A percentile compares a stretch with the other conserved stretches of the same genome.
phyloP scores from a whole-genome alignment of 2,888 invertebrate genomes.

The Panopea generosa region DNA sequence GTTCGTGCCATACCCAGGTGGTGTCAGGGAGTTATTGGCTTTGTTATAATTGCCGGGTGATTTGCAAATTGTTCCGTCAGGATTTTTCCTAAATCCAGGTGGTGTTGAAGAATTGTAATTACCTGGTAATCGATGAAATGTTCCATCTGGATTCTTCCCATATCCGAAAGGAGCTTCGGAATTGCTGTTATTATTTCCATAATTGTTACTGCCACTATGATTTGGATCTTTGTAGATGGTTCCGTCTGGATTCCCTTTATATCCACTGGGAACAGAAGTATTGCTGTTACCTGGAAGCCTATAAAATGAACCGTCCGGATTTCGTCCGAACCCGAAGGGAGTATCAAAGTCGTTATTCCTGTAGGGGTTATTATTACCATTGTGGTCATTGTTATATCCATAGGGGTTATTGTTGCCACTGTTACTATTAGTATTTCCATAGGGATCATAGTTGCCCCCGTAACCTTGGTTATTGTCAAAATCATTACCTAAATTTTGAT shows the following conservation, averaged over 20 bases:
- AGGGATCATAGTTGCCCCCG: too few species aligned
- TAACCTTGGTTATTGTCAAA: too few species aligned
- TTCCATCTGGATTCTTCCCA: constrained; percentile 25
- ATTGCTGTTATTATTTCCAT: too few species aligned
- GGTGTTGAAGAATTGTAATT: constrained; percentile 7
- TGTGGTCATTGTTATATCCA: background rate
- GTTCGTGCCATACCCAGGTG: constrained; percentile 23
- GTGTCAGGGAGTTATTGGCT: background rate
- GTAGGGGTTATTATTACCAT: too few species aligned
- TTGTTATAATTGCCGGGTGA: background rate
- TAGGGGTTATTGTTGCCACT: constrained; percentile 6
- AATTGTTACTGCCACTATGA: too few species aligned
- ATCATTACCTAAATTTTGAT: too few species aligned
- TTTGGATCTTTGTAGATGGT: background rate
- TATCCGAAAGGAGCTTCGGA: constrained; percentile 4
- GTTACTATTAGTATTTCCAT: too few species aligned
- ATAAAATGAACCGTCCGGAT: constrained; percentile 20
- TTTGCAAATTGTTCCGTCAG: constrained; percentile 13
- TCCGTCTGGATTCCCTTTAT: constrained; percentile 18
- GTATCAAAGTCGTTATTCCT: too few species aligned
- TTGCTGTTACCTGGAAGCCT: constrained; percentile 15
- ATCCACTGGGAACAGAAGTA: constrained; percentile 9
- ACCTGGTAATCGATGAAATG: constrained; percentile 17
- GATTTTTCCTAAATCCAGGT: constrained; percentile 10
- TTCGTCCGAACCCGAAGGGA: constrained; percentile 24